Base-by-base conservation (phyloP, 2,888 invertebrate species). In the Pachymerium ferrugineum region DNA sequence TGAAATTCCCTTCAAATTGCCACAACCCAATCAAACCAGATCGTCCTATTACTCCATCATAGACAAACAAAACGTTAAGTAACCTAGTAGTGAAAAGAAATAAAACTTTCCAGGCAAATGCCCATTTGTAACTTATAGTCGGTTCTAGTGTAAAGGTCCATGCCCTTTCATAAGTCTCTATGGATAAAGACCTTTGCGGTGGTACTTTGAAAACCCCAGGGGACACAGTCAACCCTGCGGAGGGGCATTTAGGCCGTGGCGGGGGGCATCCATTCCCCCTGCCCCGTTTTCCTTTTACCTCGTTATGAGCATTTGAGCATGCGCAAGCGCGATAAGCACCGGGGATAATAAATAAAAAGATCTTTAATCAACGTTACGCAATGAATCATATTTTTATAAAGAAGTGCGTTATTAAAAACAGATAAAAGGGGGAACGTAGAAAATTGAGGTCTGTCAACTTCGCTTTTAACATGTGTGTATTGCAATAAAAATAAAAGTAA, bases 201-300 rank as follows among this genome's bases (percentile, higher is more conserved):
- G 54, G 54, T 54, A 54, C 54, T 54, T 54, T 54, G 54, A 54
- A 54, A 54, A 54, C 54, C 54, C 54, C 54, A 54, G 54, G 54
- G 54, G 54, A 54, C 54, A 28, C 47, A 54, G 54, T 54, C 54
- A 54, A 28, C 54, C 54, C 54, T 28, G 54, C 54, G 54, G 54
- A 25, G 25, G 54, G 28, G 25, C 54, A 54, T 54, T 54, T 54
- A 54, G 54, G 54, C 54, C 54, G 28, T 54, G 54, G 54, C 54
- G 54, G 54, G 54, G 54, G 54, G 54, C 12, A 6, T 28, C 25
- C 25, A 12, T 22, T 25, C 14, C 25, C 54, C 54, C 54, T 14
- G 1, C 8, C 25, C 54, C 22, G 10, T 22, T 14, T 3, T 28
- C 5, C 25, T 19, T n/a, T n/a, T 19, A 47, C 54, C 54, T 54